Conservation (phyloP, 2,888 invertebrate species). For the Platycheirus albimanus region DNA sequence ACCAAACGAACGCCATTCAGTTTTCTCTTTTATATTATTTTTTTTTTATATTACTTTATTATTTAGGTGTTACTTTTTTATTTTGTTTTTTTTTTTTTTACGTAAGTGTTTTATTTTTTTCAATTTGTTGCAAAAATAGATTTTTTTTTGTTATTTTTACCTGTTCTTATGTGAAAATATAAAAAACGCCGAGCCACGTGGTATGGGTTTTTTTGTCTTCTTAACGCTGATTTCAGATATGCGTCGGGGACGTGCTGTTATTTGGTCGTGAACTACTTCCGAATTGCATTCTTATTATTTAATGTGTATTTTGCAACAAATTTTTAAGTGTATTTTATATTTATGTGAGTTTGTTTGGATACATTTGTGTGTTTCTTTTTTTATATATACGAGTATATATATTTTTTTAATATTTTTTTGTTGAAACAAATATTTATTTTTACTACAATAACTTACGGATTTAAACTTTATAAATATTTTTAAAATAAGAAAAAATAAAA, state of each 20-base stretch:
- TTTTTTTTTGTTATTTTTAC: slow-evolving; percentile 85
- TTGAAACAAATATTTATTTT: slow-evolving; percentile 23
- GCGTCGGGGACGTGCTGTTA: slow-evolving; percentile 90
- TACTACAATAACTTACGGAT: neutral
- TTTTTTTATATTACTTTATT: no score
- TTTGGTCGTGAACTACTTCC: slow-evolving; percentile 83
- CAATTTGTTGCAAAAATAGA: slow-evolving; percentile 34
- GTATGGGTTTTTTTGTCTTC: slow-evolving; percentile 94
- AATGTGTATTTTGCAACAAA: slow-evolving; percentile 55
- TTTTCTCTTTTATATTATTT: neutral
- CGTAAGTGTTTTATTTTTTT: neutral
- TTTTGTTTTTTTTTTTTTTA: slow-evolving; percentile 25
- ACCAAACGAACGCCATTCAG: slow-evolving; percentile 62
- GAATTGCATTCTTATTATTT: slow-evolving; percentile 80
- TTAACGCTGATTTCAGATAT: slow-evolving; percentile 93
- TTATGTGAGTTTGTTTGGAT: slow-evolving; percentile 48
- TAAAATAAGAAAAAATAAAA: slow-evolving; percentile 3
- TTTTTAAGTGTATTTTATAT: slow-evolving; percentile 18
- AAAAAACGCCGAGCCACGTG: slow-evolving; percentile 95
- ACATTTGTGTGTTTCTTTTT: no score
- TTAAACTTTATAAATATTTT: slow-evolving; percentile 21
- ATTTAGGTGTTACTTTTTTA: neutral
- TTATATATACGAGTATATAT: slow-evolving; percentile 26
- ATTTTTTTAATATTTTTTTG: slow-evolving; percentile 17
- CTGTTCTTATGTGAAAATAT: slow-evolving; percentile 96